phyloP scores from a whole-genome alignment of 2,888 invertebrate species.

The Malachius bipustulatus region DNA sequence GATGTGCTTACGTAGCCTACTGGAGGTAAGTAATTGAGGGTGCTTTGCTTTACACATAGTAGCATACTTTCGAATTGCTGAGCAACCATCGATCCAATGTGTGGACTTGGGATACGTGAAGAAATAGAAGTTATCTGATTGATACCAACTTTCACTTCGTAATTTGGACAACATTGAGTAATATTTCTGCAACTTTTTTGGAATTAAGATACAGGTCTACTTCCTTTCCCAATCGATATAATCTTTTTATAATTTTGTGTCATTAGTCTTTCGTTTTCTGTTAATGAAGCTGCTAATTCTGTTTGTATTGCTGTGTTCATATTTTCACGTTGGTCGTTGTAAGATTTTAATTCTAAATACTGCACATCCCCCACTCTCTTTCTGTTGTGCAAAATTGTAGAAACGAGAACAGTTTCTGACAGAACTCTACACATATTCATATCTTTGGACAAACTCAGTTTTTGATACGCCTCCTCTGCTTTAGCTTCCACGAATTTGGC shows the following conservation, averaged over 20 bases:
- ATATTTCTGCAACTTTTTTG: conserved; percentile 13
- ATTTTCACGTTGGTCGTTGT: conserved; percentile 8
- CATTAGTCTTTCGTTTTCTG: conserved; percentile 14
- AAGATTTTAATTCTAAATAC: conserved; percentile 15
- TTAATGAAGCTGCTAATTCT: conserved; percentile 10
- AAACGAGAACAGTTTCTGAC: conserved; percentile 14
- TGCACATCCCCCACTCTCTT: conserved; percentile 17
- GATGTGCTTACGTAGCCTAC: conserved; percentile 18
- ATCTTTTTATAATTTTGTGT: conserved; percentile 16
- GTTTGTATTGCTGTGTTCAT: conserved; percentile 7
- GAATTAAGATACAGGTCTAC: conserved; percentile 15
- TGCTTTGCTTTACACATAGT: conserved; percentile 13
- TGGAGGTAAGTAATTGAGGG: conserved; percentile 16
- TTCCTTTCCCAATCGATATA: conserved; percentile 13
- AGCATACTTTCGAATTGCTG: conserved; percentile 17
- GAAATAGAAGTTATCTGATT: conserved; percentile 14
- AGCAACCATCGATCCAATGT: conserved; percentile 16
- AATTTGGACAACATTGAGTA: conserved; percentile 11
- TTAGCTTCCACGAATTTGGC: neutral
- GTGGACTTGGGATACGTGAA: conserved; percentile 16
- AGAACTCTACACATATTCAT: conserved; percentile 11
- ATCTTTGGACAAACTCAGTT: conserved; percentile 6
- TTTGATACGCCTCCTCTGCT: conserved; percentile 12
- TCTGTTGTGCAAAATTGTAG: conserved; percentile 16
- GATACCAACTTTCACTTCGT: conserved; percentile 11